Percentiles rank a stretch among this genome's conserved stretches.
Conservation (phyloP, 2,113 vertebrate genomes). For the zebrafish (Danio rerio) region GRCz12tu NC_133182.1:23684001-23684500, state of each 20-base stretch:
- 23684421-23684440: constrained; percentile 9
- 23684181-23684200: background rate
- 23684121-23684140: background rate
- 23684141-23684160: background rate
- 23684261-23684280: background rate
- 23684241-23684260: constrained; percentile 3
- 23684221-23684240: background rate
- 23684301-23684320: background rate
- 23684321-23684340: constrained; percentile 9
- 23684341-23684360: background rate
- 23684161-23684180: background rate
- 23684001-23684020: background rate
- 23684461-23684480: constrained; percentile 9
- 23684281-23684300: background rate
- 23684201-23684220: background rate
- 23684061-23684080: background rate
- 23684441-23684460: background rate
- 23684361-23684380: background rate
- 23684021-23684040: background rate
- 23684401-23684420: constrained; percentile 22
- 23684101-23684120: background rate
- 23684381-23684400: constrained; percentile 20
- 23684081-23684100: background rate
- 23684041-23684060: background rate
- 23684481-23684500: background rate